Conservation (phyloP, 2,113 vertebrate species). For the Pterocles burchelli region DNA sequence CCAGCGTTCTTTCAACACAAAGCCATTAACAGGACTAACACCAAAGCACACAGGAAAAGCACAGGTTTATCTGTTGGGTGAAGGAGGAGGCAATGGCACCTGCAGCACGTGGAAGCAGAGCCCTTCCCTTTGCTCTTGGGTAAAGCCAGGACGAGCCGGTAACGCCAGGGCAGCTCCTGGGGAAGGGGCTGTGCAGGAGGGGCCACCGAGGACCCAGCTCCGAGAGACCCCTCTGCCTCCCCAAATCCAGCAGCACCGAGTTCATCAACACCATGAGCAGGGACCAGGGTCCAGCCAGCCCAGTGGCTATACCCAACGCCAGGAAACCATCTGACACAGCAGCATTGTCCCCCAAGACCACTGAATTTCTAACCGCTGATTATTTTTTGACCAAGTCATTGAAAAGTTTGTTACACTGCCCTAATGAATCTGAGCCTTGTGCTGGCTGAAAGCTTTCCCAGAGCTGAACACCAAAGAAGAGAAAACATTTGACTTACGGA, state of each 20-base stretch:
- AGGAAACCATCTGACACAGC: rapidly evolving
- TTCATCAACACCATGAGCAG: rapidly evolving
- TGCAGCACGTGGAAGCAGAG: background rate
- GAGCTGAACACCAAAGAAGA: background rate
- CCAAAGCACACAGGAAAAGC: background rate
- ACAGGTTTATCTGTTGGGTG: no score
- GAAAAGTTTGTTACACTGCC: background rate
- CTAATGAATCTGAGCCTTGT: background rate
- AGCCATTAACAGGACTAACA: background rate
- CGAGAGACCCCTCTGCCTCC: background rate
- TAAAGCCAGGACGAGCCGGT: rapidly evolving
- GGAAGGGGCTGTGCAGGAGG: background rate
- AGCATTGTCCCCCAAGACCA: background rate
- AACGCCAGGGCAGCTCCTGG: background rate
- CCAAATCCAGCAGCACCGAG: rapidly evolving
- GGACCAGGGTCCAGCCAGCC: background rate
- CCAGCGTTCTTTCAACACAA: background rate
- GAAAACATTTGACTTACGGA: background rate
- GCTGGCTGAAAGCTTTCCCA: background rate
- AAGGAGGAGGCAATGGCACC: rapidly evolving
- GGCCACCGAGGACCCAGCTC: background rate
- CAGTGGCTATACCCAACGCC: background rate
- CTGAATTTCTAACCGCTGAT: background rate
- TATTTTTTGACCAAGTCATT: background rate
- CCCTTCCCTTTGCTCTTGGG: rapidly evolving